Conservation (phyloP, 92 coral and sea anemone genomes). For the Porites lobata region DNA sequence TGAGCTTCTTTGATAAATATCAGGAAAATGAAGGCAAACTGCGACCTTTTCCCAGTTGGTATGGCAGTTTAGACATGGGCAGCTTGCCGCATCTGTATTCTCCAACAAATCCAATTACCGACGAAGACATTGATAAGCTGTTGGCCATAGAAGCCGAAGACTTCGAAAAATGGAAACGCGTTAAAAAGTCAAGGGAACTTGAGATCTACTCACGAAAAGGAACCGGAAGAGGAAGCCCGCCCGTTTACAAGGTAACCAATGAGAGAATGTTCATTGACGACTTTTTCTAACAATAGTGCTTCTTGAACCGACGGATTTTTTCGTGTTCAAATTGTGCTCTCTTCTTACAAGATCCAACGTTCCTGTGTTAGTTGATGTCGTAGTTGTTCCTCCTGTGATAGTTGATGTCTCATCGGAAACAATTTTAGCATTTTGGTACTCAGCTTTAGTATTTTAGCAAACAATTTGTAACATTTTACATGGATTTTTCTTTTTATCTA, state of each 20-base stretch:
- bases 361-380: no score
- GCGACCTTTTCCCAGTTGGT: conserved; percentile 72
- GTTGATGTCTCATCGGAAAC: no score
- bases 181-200: conserved; percentile 87
- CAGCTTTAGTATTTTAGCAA: no score
- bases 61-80: conserved; percentile 69
- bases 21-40: conserved; percentile 44
- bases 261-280: no score
- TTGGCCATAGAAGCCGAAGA: conserved; percentile 89
- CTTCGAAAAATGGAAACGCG: conserved; percentile 81
- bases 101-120: conserved; percentile 85
- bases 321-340: no score
- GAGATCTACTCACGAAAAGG: conserved; percentile 87
- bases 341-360: no score
- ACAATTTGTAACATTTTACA: no score
- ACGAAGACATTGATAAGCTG: conserved; percentile 85
- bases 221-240: conserved; percentile 77
- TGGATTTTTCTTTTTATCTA: no score
- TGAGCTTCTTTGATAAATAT: conserved; percentile 67
- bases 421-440: no score
- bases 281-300: no score
- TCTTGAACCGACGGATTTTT: no score
- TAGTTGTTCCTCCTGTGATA: no score
- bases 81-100: conserved; percentile 81
- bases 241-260: conserved; percentile 81